These are phyloP conservation scores for Vanacampus margaritifer DNA, from an alignment of 2,113 vertebrate species.

Conservation along the genomic window DNA sequence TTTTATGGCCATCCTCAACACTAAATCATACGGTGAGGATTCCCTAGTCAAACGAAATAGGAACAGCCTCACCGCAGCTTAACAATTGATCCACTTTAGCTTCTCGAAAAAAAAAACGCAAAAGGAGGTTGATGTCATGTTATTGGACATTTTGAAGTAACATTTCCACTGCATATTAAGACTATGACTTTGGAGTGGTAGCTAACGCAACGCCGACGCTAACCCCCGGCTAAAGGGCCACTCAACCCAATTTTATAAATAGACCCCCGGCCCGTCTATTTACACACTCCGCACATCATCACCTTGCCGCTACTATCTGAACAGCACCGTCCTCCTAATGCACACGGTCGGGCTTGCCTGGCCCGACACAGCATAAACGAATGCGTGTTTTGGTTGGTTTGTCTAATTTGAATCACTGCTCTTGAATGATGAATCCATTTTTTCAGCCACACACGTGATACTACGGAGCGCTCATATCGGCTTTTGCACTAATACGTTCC, in stretches of 20 bases:
- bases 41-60: background rate
- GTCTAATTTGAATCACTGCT: slow-evolving; percentile 12
- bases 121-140: background rate
- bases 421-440: too few species aligned
- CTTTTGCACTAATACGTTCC: background rate
- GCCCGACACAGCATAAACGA: slow-evolving; percentile 26
- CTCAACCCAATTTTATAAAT: slow-evolving; percentile 73
- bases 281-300: slow-evolving; percentile 65
- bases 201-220: slow-evolving; percentile 45
- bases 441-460: too few species aligned
- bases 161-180: background rate
- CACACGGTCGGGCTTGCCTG: slow-evolving; percentile 40
- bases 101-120: background rate
- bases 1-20: background rate
- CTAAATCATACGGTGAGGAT: slow-evolving; percentile 1
- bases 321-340: slow-evolving; percentile 32
- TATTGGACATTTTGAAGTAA: background rate
- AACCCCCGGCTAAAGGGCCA: slow-evolving; percentile 59
- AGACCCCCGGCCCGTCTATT: slow-evolving; percentile 68
- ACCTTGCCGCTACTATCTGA: slow-evolving; percentile 58
- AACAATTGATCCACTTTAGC: background rate
- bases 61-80: too few species aligned
- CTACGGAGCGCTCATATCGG: slow-evolving; percentile 22
- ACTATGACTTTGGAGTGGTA: slow-evolving; percentile 52
- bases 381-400: background rate